These are phyloP conservation scores for Cactoblastis cactorum DNA, from an alignment of 2,888 invertebrate genomes.

Conservation along the genomic window DNA sequence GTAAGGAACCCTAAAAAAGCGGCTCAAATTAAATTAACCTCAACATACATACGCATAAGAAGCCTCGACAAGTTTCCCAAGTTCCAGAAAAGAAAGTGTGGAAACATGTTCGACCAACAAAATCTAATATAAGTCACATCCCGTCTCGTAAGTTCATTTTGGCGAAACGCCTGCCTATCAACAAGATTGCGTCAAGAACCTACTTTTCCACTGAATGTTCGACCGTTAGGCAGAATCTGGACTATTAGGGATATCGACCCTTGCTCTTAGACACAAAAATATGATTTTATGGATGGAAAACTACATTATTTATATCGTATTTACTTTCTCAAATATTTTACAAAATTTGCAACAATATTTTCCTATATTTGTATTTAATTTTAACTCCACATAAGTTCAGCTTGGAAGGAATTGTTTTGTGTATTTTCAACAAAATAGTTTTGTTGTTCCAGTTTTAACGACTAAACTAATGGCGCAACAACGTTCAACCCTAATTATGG, in stretches of 20 bases:
- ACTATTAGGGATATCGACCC: background rate
- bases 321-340: too few relatives aligned
- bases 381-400: too few relatives aligned
- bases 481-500: background rate
- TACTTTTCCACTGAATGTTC: background rate
- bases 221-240: background rate
- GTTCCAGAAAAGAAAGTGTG: background rate
- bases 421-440: background rate
- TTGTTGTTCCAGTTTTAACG: slow-evolving; percentile 2
- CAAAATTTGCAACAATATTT: too few relatives aligned
- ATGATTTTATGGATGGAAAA: background rate
- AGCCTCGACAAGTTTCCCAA: background rate
- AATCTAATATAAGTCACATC: background rate
- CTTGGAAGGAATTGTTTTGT: background rate
- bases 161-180: background rate
- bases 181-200: background rate
- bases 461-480: background rate
- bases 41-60: too few relatives aligned
- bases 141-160: background rate
- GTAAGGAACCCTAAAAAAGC: too few relatives aligned
- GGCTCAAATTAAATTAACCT: too few relatives aligned
- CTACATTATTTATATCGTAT: background rate
- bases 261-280: background rate
- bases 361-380: too few relatives aligned
- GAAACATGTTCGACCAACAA: background rate